Evolutionary conservation across 2,888 invertebrate species (phyloP).

Genomic region (Pachycephus smyrnensis): DNA sequence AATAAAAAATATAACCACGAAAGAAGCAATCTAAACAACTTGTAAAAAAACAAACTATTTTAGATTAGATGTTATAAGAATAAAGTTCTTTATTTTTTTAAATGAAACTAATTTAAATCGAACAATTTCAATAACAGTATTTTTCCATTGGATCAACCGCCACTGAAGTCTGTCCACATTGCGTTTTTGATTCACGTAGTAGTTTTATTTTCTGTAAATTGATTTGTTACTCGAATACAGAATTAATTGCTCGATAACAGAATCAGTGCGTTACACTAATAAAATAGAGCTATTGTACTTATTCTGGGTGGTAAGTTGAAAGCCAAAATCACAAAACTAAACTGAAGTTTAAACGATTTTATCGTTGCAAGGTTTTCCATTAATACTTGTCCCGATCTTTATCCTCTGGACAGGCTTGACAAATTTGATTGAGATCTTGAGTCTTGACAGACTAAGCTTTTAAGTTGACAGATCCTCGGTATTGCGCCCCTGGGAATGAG

Average conservation of each 20-base stretch:
- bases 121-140: not conserved
- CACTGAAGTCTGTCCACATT: not conserved
- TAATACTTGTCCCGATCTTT: not conserved
- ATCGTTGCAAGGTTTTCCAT: not conserved
- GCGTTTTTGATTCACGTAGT: not conserved
- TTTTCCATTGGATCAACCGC: not conserved
- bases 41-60: not conserved
- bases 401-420: not conserved
- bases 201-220: not conserved
- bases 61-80: not conserved
- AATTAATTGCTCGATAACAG: not conserved
- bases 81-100: not conserved
- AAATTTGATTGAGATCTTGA: not conserved
- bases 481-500: not conserved
- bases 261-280: not conserved
- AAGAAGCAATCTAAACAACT: not conserved
- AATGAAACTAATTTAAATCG: not conserved
- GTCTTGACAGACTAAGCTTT: not conserved
- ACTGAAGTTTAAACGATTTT: not conserved
- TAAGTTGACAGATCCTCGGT: not conserved
- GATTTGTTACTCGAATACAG: not conserved
- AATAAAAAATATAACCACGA: not conserved
- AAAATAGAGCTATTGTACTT: not conserved
- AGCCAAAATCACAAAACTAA: not conserved
- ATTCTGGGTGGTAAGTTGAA: not conserved